These are phyloP conservation scores for Brienomyrus brachyistius DNA, from an alignment of 2,113 vertebrate species.

Conservation along the genomic window DNA sequence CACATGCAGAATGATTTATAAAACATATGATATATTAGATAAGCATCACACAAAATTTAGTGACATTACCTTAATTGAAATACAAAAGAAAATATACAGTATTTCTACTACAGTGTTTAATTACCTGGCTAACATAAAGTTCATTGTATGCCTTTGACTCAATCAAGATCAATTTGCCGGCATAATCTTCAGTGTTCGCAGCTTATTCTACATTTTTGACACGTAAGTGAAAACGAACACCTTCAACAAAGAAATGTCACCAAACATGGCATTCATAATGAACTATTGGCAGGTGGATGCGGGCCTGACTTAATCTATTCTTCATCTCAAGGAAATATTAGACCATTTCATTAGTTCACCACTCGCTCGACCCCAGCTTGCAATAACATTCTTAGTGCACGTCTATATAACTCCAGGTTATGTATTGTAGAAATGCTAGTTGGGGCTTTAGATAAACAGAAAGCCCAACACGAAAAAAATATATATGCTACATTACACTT, in stretches of 20 bases:
- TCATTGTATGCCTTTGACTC: background rate
- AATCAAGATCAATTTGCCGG: background rate
- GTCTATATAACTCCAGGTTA: background rate
- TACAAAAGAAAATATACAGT: background rate
- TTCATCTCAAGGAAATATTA: background rate
- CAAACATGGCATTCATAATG: background rate
- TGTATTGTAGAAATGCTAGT: slow-evolving; percentile 7
- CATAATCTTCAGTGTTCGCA: background rate
- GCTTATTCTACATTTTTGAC: background rate
- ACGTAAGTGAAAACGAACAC: background rate
- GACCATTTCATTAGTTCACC: background rate
- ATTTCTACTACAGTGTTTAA: background rate
- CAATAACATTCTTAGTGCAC: background rate
- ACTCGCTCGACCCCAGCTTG: background rate
- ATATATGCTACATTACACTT: background rate
- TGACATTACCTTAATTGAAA: background rate
- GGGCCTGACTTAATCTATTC: background rate
- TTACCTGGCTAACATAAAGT: background rate
- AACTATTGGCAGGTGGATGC: background rate
- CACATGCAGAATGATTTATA: background rate
- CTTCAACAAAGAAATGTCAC: background rate
- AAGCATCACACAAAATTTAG: background rate
- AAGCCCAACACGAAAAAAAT: background rate
- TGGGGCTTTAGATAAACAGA: slow-evolving; percentile 7
- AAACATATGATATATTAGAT: background rate